These are phyloP conservation scores for Pogoniulus pusillus DNA, from an alignment of 2,797 vertebrate genomes.

Conservation along the genomic window DNA sequence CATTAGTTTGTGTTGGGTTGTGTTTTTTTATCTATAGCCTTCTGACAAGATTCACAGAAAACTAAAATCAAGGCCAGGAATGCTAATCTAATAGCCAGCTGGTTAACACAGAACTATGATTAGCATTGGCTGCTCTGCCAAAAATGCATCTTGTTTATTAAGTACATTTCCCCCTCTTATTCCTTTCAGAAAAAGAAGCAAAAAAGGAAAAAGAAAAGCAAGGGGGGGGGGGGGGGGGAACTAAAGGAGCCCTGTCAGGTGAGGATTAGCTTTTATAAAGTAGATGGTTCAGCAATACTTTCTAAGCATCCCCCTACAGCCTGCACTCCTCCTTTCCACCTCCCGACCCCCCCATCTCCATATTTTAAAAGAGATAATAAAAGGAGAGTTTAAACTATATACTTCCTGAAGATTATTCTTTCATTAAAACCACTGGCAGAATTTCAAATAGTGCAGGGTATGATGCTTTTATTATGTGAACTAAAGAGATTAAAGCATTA, in stretches of 20 bases:
- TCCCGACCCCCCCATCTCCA: not conserved
- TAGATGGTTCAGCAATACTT: not conserved
- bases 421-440: not conserved
- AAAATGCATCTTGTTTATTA: conserved; percentile 8
- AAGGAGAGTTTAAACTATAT: not conserved
- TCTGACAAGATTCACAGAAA: not conserved
- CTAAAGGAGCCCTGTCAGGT: not conserved
- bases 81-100: not conserved
- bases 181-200: not conserved
- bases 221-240: no score
- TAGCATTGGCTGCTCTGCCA: not conserved
- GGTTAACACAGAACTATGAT: not conserved
- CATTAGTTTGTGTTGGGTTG: conserved; percentile 10
- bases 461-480: not conserved
- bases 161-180: not conserved
- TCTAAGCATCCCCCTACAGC: not conserved
- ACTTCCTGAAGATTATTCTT: conserved; percentile 14
- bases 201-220: no score
- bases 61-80: conserved; percentile 1
- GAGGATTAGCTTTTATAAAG: not conserved
- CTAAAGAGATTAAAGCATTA: not conserved
- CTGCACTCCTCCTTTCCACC: not conserved
- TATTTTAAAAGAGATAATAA: not conserved
- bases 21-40: conserved; percentile 5
- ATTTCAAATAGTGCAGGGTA: not conserved